Evolutionary conservation across 2,888 invertebrate genomes (phyloP).

Genomic region (Agriopis leucophaearia): DNA sequence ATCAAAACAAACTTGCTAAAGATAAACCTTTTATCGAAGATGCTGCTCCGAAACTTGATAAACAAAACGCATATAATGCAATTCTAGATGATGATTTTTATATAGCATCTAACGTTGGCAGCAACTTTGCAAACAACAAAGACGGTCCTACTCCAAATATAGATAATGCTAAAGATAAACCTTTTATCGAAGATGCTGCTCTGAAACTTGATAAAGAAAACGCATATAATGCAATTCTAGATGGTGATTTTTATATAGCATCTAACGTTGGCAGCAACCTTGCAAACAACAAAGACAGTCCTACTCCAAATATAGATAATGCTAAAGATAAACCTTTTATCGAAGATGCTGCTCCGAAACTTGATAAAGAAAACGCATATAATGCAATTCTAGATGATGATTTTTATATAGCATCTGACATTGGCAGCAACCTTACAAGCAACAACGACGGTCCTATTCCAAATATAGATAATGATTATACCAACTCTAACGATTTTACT

Average conservation of each 20-base stretch:
- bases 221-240: neutral
- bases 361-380: neutral
- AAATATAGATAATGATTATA: neutral
- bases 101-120: neutral
- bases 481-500: neutral
- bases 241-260: conserved; percentile 8
- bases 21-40: neutral
- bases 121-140: neutral
- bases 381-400: neutral
- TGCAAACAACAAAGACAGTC: neutral
- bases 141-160: too few species aligned
- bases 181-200: neutral
- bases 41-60: neutral
- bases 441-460: neutral
- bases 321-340: neutral
- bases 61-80: neutral
- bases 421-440: neutral
- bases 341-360: neutral
- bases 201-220: neutral
- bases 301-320: too few species aligned
- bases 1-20: neutral
- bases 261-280: neutral
- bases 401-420: conserved; percentile 2
- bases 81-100: conserved; percentile 7
- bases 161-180: neutral